These are phyloP conservation scores for Prietella phreatophila DNA, from an alignment of 2,113 vertebrate genomes.

Conservation along the genomic window DNA sequence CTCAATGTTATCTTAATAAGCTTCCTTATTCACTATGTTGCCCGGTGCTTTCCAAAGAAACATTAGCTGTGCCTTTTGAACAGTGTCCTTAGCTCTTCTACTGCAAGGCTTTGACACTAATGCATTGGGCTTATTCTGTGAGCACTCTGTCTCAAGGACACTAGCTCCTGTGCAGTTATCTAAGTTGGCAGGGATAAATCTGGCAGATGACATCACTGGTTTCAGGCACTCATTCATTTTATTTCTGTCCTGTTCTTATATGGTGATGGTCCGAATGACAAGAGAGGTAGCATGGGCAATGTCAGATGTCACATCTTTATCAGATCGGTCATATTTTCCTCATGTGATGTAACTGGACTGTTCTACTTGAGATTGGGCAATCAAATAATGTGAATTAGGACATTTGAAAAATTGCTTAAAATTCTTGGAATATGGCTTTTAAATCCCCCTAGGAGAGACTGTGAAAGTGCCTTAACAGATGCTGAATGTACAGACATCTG, in stretches of 20 bases:
- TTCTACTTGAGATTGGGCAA: neutral
- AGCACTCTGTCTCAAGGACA: slow-evolving; percentile 73
- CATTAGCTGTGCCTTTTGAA: slow-evolving; percentile 47
- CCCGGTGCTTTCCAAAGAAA: slow-evolving; percentile 24
- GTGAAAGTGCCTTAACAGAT: slow-evolving; percentile 42
- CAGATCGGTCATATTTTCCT: neutral
- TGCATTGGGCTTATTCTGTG: slow-evolving; percentile 57
- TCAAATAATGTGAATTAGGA: neutral
- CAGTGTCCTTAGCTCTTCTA: slow-evolving; percentile 64
- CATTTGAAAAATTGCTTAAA: neutral
- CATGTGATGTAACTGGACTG: neutral
- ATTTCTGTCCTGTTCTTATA: slow-evolving; percentile 67
- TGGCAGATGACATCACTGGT: slow-evolving; percentile 71
- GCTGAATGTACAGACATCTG: slow-evolving; percentile 30
- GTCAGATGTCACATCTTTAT: slow-evolving; percentile 46
- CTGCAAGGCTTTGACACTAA: slow-evolving; percentile 67
- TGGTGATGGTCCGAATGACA: slow-evolving; percentile 52
- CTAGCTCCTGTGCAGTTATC: slow-evolving; percentile 65
- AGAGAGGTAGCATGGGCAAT: slow-evolving; percentile 39
- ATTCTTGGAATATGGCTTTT: neutral
- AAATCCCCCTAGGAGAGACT: neutral
- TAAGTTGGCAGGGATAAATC: slow-evolving; percentile 71
- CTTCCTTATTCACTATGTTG: slow-evolving; percentile 15
- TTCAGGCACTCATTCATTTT: slow-evolving; percentile 73
- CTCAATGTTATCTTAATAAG: neutral